Base-by-base conservation (phyloP, 2,797 vertebrate species). In the Hipposideros larvatus region DNA sequence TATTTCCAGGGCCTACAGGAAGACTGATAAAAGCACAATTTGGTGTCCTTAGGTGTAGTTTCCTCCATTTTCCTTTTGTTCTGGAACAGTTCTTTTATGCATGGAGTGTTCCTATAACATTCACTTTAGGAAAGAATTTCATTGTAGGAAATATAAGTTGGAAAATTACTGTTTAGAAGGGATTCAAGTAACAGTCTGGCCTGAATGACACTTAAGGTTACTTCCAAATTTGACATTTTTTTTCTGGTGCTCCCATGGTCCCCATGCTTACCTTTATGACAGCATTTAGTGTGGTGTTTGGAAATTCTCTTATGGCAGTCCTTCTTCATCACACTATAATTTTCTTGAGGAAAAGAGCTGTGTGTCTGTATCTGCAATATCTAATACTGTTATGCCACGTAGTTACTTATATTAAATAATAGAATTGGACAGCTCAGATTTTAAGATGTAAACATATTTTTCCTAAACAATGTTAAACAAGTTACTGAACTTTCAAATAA, bases 381-480 rank as follows among this genome's bases (percentile, higher is more conserved):
- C 22, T 15, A 41, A 34, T 77, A 18, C 26, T 78, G 2, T 75
- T 51, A 43, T 9, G 16, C 11, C 0, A 0, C 78, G 34, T 57
- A 66, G 28, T 86, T 82, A 87, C 18, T 83, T 78, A 34, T 2
- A 34, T 75, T 61, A 80, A n/a, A 53, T 34, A 28, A 11, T 48
- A 31, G 37, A 94, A 22, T 82, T 77, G 10, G 59, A 80, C 31
- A 92, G 34, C 66, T 92, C 43, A 70, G 5, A 87, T 87, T 92
- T 90, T 95, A 77, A 87, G 77, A 75, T 74, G 41, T 46, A 18
- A 78, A 63, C 9, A 31, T 74, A 84, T 41, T 78, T 74, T 73
- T 48, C 43, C 34, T 70, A 77, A 90, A 73, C 34, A 70, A 15
- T n/a, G 28, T 82, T 66, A 86, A 95, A 77, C 61, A 74, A 84